Evolutionary conservation across 2,888 invertebrate genomes (phyloP).

Genomic region (Polymixis lichenea): DNA sequence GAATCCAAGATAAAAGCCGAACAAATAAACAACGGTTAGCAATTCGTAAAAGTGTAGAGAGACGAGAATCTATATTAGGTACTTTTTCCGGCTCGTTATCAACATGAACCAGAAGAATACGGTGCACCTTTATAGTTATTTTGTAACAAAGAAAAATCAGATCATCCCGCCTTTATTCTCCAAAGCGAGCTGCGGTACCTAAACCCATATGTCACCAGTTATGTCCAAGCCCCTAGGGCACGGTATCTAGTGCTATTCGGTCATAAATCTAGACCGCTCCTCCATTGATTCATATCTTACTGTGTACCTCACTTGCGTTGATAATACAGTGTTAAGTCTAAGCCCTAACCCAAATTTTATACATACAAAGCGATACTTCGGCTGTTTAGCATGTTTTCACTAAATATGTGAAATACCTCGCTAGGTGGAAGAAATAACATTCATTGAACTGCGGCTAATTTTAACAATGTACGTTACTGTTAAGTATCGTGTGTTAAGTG

Average conservation of each 20-base stretch:
- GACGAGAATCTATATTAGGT: neutral
- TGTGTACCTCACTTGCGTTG: neutral
- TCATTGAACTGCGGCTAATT: slow-evolving; percentile 78
- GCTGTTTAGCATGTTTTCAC: slow-evolving; percentile 70
- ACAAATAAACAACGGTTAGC: slow-evolving; percentile 7
- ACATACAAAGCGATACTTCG: slow-evolving; percentile 47
- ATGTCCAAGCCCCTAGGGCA: neutral
- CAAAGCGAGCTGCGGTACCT: neutral
- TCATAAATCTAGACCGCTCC: slow-evolving; percentile 1
- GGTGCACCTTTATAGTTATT: neutral
- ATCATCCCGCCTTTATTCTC: neutral
- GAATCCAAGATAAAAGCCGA: neutral
- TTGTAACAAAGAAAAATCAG: neutral
- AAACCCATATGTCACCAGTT: neutral
- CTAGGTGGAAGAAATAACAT: slow-evolving; percentile 76
- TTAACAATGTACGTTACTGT: slow-evolving; percentile 81
- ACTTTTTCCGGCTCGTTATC: neutral
- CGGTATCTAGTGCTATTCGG: neutral
- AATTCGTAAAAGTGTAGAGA: neutral
- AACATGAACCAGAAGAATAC: neutral
- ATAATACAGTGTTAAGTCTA: neutral
- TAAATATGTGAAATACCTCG: slow-evolving; percentile 73
- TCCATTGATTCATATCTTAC: neutral
- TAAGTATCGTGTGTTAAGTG: slow-evolving; percentile 76
- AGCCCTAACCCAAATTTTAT: slow-evolving; percentile 6